Conservation (phyloP, 1,140 invertebrate species). For the Armadillidium nasatum region DNA sequence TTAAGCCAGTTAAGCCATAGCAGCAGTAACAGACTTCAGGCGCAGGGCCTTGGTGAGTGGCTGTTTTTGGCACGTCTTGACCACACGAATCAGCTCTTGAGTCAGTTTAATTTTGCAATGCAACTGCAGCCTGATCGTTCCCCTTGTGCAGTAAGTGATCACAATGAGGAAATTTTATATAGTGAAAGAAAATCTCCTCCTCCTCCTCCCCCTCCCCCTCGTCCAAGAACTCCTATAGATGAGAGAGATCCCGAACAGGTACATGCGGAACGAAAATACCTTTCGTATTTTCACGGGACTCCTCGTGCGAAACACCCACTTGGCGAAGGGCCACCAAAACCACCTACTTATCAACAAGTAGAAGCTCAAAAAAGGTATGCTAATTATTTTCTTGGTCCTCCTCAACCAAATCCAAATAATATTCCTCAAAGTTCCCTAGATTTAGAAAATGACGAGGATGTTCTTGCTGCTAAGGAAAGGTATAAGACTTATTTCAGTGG, state of each 20-base stretch:
- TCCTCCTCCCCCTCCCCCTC: conserved; percentile 36
- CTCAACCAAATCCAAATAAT: conserved; percentile 8
- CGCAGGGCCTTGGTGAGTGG: conserved; percentile 41
- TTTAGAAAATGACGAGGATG: conserved; percentile 30
- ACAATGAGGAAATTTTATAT: too few species aligned
- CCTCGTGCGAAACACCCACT: conserved; percentile 30
- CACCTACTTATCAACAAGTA: conserved; percentile 29
- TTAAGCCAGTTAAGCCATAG: conserved; percentile 17
- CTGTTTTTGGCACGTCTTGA: conserved; percentile 39
- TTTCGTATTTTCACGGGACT: conserved; percentile 36
- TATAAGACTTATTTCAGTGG: conserved; percentile 37
- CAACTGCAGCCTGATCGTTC: conserved; percentile 28
- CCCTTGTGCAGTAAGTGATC: conserved; percentile 22
- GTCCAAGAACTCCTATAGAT: conserved; percentile 40
- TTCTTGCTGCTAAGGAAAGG: conserved; percentile 32
- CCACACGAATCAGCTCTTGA: conserved; percentile 30
- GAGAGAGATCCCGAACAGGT: conserved; percentile 41
- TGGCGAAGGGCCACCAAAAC: conserved; percentile 22
- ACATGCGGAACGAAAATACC: conserved; percentile 36
- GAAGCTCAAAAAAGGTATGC: conserved; percentile 37
- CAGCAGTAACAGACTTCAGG: conserved; percentile 28
- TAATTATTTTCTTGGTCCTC: conserved; percentile 38
- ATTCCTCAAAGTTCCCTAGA: neutral
- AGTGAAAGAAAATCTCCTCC: neutral
- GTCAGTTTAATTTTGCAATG: conserved; percentile 33